Percentiles rank a stretch among this genome's conserved stretches.
Evolutionary conservation across 2,888 invertebrate species (phyloP).

Genomic region (Augochlorella aurata): DNA sequence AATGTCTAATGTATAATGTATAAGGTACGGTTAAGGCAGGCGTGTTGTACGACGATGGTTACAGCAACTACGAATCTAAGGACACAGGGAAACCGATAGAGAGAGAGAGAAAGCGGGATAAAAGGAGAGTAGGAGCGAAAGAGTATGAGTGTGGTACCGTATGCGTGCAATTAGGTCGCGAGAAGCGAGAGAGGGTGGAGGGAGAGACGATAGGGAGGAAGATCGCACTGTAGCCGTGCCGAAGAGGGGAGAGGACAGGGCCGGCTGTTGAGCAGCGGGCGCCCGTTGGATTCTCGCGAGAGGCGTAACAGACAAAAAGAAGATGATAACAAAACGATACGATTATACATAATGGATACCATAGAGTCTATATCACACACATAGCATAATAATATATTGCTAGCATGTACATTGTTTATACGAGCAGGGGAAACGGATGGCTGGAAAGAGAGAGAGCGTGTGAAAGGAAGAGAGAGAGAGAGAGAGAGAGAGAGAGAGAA

Average conservation of each 20-base stretch:
- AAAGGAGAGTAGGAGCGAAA: background rate
- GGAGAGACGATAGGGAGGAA: background rate
- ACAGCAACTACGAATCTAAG: slow-evolving; percentile 38
- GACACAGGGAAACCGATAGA: slow-evolving; percentile 27
- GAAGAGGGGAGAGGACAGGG: slow-evolving; percentile 26
- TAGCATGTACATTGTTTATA: slow-evolving; percentile 81
- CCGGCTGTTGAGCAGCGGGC: slow-evolving; percentile 79
- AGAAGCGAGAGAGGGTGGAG: background rate
- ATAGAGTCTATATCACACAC: slow-evolving; percentile 81
- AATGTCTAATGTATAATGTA: slow-evolving; percentile 71
- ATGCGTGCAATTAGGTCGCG: slow-evolving; percentile 39
- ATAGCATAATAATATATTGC: slow-evolving; percentile 82
- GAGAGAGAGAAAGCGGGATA: slow-evolving; percentile 10
- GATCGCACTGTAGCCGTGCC: slow-evolving; percentile 11
- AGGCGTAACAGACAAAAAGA: slow-evolving; percentile 55
- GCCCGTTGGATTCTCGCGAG: slow-evolving; percentile 18
- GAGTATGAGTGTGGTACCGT: slow-evolving; percentile 11
- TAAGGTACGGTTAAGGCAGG: slow-evolving; percentile 69
- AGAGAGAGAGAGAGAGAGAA: background rate
- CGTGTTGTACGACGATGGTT: slow-evolving; percentile 56
- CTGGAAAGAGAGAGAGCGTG: slow-evolving; percentile 18
- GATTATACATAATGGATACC: slow-evolving; percentile 79
- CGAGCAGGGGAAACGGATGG: slow-evolving; percentile 60
- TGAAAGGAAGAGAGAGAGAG: background rate
- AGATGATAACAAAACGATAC: slow-evolving; percentile 64